Percentiles rank a stretch among this genome's conserved stretches.
Evolutionary conservation across 1,140 invertebrate genomes (phyloP).

Genomic region (Drosophila rhopaloa): DNA sequence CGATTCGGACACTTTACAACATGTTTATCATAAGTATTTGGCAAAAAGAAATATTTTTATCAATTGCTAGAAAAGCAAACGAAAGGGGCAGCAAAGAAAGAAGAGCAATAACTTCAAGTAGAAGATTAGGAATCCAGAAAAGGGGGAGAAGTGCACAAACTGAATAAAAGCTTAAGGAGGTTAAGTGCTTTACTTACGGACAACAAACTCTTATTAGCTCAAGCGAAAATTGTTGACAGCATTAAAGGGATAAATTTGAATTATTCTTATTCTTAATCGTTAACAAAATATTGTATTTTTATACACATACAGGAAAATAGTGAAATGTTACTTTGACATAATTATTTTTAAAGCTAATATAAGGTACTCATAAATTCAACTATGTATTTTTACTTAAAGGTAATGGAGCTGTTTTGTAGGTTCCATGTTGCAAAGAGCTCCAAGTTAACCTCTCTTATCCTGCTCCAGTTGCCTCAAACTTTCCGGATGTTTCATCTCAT

Average conservation of each 20-base stretch:
- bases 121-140: neutral
- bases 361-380: no score
- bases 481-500: constrained; percentile 22
- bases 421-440: neutral
- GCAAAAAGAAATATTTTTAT: constrained; percentile 32
- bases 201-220: neutral
- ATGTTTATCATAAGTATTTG: constrained; percentile 46
- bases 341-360: no score
- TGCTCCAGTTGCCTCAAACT: neutral
- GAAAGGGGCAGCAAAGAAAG: neutral
- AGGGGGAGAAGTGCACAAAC: neutral
- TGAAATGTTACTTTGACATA: no score
- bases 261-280: no score
- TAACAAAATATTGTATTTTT: no score
- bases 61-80: constrained; percentile 24
- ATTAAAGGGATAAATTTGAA: no score
- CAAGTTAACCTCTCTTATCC: neutral
- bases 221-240: neutral
- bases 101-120: neutral
- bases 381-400: no score
- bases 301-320: no score
- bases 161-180: constrained; percentile 6
- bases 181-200: constrained; percentile 6
- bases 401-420: neutral
- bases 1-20: constrained; percentile 49